phyloP scores from a whole-genome alignment of 2,113 vertebrate genomes.

The Litocranius walleri region DNA sequence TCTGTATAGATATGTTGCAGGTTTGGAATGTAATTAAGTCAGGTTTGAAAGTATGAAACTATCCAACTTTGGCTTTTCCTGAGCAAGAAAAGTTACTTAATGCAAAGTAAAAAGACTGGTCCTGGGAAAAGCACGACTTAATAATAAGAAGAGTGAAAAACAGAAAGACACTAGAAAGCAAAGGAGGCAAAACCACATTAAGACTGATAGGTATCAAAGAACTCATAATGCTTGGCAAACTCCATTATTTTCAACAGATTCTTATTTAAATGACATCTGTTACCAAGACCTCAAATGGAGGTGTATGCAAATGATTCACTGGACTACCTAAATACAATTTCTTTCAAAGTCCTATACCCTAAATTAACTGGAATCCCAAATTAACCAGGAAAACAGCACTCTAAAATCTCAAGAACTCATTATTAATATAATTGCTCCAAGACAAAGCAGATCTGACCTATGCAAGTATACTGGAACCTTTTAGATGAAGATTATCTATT shows the following conservation, averaged over 20 bases:
- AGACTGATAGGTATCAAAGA: background rate
- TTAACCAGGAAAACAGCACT: background rate
- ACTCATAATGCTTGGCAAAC: background rate
- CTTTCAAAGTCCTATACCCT: background rate
- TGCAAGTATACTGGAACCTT: background rate
- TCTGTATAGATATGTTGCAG: background rate
- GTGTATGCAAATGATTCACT: background rate
- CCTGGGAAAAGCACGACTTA: conserved; percentile 28
- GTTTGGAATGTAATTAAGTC: conserved; percentile 18
- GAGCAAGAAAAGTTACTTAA: conserved; percentile 32
- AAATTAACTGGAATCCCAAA: background rate
- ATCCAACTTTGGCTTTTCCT: conserved; percentile 10
- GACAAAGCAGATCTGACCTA: background rate
- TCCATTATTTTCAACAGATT: background rate
- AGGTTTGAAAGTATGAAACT: background rate
- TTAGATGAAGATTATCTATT: background rate
- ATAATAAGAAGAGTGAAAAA: background rate
- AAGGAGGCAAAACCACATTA: background rate
- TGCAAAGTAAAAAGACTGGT: background rate
- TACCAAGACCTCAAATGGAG: background rate
- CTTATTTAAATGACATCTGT: background rate
- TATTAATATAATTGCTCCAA: background rate
- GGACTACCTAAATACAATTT: background rate
- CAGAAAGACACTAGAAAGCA: background rate
- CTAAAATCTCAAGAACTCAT: background rate